Percentiles rank a stretch among this genome's conserved stretches.
These are phyloP conservation scores for Ceratosolen fusciceps DNA, from an alignment of 1,140 invertebrate species.

Conservation along the genomic window DNA sequence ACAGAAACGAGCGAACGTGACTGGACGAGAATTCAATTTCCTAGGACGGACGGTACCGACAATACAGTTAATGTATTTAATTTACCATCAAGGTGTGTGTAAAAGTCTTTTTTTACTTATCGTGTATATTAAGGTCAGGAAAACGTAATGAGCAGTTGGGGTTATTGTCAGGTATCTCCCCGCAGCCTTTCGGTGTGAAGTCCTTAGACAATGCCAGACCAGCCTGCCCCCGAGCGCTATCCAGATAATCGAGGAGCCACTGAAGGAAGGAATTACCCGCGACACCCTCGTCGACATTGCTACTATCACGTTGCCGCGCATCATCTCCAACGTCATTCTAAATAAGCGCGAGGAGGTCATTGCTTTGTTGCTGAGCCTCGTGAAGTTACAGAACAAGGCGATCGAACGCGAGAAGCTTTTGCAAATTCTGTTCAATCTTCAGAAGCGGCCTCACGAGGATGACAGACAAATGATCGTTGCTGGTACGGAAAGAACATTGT, in stretches of 20 bases:
- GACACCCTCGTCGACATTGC: slow-evolving; percentile 69
- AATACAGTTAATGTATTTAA: slow-evolving; percentile 51
- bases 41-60: slow-evolving; percentile 55
- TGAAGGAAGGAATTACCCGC: slow-evolving; percentile 64
- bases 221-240: slow-evolving; percentile 59
- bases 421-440: slow-evolving; percentile 82
- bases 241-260: slow-evolving; percentile 64
- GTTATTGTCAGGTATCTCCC: slow-evolving; percentile 68
- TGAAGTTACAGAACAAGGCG: slow-evolving; percentile 76
- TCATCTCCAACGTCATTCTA: slow-evolving; percentile 80
- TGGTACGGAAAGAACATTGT: slow-evolving; percentile 60
- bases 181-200: slow-evolving; percentile 72
- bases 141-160: no score
- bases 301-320: slow-evolving; percentile 73
- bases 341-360: slow-evolving; percentile 83
- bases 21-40: slow-evolving; percentile 66
- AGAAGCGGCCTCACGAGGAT: slow-evolving; percentile 81
- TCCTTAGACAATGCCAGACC: slow-evolving; percentile 68
- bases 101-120: no score
- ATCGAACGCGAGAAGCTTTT: slow-evolving; percentile 78
- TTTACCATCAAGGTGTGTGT: slow-evolving; percentile 56
- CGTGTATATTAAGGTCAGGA: no score
- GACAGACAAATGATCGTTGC: slow-evolving; percentile 80
- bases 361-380: slow-evolving; percentile 78
- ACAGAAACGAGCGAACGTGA: slow-evolving; percentile 69